Percentiles rank a stretch among this genome's conserved stretches.
These are phyloP conservation scores for Luperina testacea DNA, from an alignment of 2,888 invertebrate genomes.

Conservation along the genomic window DNA sequence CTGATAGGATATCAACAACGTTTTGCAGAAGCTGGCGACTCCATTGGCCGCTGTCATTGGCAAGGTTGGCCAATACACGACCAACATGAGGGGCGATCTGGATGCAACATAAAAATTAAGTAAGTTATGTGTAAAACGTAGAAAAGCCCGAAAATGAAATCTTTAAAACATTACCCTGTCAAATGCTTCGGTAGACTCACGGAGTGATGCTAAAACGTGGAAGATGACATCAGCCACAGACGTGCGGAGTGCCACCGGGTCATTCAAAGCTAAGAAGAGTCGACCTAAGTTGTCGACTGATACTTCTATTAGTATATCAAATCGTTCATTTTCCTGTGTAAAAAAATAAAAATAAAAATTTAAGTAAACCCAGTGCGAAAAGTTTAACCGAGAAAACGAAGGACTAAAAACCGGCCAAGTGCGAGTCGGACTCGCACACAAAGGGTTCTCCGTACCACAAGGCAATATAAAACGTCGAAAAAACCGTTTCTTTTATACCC, in stretches of 20 bases:
- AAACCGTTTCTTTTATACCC: too few species aligned
- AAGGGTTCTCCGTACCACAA: too few species aligned
- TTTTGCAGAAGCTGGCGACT: slow-evolving; percentile 89
- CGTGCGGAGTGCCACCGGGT: slow-evolving; percentile 88
- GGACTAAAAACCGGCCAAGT: not conserved
- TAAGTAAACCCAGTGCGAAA: not conserved
- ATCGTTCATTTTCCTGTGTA: slow-evolving; percentile 87
- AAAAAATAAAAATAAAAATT: slow-evolving; percentile 19
- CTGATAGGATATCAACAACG: slow-evolving; percentile 89
- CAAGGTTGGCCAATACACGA: slow-evolving; percentile 87
- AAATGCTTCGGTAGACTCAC: slow-evolving; percentile 91
- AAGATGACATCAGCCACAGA: slow-evolving; percentile 91
- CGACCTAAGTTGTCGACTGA: slow-evolving; percentile 91
- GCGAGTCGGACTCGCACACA: too few species aligned
- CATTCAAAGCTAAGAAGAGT: slow-evolving; percentile 89
- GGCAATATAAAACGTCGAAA: too few species aligned
- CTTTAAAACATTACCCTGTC: slow-evolving; percentile 86
- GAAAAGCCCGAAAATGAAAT: not conserved
- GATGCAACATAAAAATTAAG: slow-evolving; percentile 28
- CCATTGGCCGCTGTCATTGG: slow-evolving; percentile 90
- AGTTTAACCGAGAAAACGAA: not conserved
- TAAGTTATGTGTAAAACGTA: not conserved
- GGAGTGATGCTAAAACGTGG: slow-evolving; percentile 91
- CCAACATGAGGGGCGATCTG: slow-evolving; percentile 88
- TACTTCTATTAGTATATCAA: slow-evolving; percentile 90